Conservation (phyloP, 2,113 vertebrate species). For the Oncorhynchus gorbuscha region DNA sequence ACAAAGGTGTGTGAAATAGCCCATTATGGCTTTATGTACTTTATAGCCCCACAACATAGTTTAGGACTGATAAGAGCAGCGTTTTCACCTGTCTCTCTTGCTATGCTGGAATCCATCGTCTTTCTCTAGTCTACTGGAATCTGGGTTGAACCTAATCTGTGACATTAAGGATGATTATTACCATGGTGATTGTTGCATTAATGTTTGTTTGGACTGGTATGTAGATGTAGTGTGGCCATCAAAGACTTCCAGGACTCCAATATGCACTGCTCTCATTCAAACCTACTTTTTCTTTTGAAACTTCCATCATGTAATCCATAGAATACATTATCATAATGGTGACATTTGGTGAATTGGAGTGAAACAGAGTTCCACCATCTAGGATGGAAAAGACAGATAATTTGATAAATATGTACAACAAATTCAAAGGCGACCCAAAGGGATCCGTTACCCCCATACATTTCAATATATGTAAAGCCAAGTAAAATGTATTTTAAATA, state of each 20-base stretch:
- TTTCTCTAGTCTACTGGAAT: neutral
- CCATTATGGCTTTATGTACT: constrained; percentile 34
- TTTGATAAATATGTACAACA: neutral
- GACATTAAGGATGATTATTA: too few relatives aligned
- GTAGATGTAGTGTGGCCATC: too few relatives aligned
- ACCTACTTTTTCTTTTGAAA: neutral
- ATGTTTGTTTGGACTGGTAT: too few relatives aligned
- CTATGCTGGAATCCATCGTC: neutral
- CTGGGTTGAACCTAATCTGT: too few relatives aligned
- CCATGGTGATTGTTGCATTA: too few relatives aligned
- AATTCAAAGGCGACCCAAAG: neutral
- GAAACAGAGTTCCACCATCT: neutral
- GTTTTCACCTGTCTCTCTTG: neutral
- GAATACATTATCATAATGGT: too few relatives aligned
- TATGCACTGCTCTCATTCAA: neutral
- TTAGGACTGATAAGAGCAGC: neutral
- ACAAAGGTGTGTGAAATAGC: constrained; percentile 59
- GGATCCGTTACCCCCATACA: neutral
- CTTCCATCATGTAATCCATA: too few relatives aligned
- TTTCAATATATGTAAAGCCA: neutral
- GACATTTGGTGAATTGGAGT: too few relatives aligned
- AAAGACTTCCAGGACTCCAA: neutral
- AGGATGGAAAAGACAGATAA: neutral
- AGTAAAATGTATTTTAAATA: neutral
- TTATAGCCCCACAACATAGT: constrained; percentile 41